phyloP scores from a whole-genome alignment of 2,113 vertebrate genomes.

The Caretta caretta region DNA sequence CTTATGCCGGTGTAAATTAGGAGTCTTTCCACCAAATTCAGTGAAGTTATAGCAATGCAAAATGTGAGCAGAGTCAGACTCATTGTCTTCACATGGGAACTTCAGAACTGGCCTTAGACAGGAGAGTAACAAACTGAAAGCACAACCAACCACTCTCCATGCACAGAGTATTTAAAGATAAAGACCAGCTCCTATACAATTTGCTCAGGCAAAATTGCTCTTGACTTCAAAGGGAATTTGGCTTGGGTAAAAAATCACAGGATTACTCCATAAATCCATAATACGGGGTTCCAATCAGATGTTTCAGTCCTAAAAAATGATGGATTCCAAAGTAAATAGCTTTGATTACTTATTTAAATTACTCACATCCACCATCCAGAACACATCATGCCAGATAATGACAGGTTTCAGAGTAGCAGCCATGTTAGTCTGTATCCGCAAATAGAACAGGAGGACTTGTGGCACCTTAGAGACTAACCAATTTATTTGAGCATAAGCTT shows the following conservation, averaged over 20 bases:
- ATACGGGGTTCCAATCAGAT: not conserved
- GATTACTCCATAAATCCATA: not conserved
- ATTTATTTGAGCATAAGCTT: no score
- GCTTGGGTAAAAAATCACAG: not conserved
- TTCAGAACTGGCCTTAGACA: not conserved
- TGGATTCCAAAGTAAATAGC: not conserved
- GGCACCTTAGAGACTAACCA: no score
- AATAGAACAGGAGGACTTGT: no score
- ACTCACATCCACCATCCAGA: not conserved
- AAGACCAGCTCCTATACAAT: not conserved
- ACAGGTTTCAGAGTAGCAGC: no score
- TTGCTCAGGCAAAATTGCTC: not conserved
- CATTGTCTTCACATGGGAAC: slow-evolving; percentile 51
- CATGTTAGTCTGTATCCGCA: no score
- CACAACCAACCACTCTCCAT: not conserved
- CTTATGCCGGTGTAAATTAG: slow-evolving; percentile 53
- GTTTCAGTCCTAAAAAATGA: not conserved
- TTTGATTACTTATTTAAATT: not conserved
- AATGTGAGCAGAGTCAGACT: slow-evolving; percentile 28
- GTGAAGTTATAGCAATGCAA: slow-evolving; percentile 42
- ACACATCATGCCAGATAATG: not conserved
- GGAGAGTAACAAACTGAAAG: not conserved
- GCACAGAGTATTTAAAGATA: not conserved
- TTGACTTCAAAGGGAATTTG: not conserved
- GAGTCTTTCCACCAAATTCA: slow-evolving; percentile 27